These are phyloP conservation scores for Lycocorax pyrrhopterus DNA, from an alignment of 2,113 vertebrate species.

Conservation along the genomic window DNA sequence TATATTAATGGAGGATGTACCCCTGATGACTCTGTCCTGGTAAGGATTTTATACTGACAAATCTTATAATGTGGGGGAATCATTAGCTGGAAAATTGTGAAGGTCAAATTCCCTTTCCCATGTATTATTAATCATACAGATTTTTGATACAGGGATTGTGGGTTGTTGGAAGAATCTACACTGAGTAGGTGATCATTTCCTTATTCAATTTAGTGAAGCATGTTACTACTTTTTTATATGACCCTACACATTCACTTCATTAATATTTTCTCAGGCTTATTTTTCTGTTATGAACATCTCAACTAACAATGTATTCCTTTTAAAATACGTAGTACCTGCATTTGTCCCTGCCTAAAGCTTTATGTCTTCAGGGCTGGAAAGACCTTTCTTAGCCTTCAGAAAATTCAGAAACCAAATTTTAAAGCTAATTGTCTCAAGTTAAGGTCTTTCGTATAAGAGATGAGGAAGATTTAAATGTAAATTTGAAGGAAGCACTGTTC, in stretches of 20 bases:
- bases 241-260: neutral
- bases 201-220: neutral
- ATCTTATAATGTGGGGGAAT: neutral
- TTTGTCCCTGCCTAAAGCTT: neutral
- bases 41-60: slow-evolving; percentile 40
- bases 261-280: neutral
- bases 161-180: neutral
- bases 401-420: neutral
- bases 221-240: neutral
- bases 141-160: neutral
- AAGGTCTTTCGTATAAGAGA: neutral
- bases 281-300: neutral
- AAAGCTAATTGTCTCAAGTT: neutral
- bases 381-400: neutral
- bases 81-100: neutral
- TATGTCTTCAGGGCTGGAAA: neutral
- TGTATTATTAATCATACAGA: neutral
- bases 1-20: slow-evolving; percentile 81
- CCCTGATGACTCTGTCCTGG: slow-evolving; percentile 77
- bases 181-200: neutral
- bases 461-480: neutral
- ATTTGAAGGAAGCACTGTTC: neutral
- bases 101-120: neutral
- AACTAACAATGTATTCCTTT: neutral
- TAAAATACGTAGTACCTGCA: neutral